Conservation (phyloP, 2,113 vertebrate species). For the Eulemur macaco region DNA sequence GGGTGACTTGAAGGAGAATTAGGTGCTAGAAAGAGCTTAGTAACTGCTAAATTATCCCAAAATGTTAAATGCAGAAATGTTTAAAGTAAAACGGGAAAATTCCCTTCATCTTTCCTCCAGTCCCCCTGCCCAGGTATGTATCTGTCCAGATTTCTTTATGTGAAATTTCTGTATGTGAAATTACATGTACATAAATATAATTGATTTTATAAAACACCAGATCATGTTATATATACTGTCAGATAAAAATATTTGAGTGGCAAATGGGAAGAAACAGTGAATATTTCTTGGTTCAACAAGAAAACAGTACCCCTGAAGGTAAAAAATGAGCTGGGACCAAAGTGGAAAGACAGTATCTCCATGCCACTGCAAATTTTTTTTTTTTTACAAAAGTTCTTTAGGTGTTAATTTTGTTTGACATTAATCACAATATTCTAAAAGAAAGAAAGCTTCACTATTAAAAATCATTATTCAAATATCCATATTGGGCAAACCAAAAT, state of each 20-base stretch:
- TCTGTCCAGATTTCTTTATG: not conserved
- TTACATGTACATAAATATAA: not conserved
- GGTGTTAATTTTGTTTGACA: not conserved
- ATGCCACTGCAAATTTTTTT: not conserved
- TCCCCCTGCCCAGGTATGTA: not conserved
- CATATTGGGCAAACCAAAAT: not conserved
- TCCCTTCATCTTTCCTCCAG: not conserved
- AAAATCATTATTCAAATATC: not conserved
- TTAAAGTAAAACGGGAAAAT: not conserved
- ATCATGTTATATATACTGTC: not conserved
- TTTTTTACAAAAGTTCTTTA: not conserved
- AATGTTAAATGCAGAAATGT: not conserved
- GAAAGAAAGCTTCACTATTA: not conserved
- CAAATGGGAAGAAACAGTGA: not conserved
- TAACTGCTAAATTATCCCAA: not conserved
- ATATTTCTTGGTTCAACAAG: not conserved
- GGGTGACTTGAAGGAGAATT: not conserved
- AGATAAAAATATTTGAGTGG: not conserved
- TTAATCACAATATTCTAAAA: slow-evolving; percentile 11
- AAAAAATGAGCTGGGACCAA: not conserved
- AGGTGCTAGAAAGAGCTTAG: not conserved
- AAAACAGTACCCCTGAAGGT: not conserved
- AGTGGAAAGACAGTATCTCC: not conserved
- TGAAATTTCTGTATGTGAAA: not conserved
- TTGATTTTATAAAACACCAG: not conserved